Evolutionary conservation across 1,140 invertebrate genomes (phyloP), one percentile per base, ranked within the genome.

Genomic region (Lepidurus packardi): DNA sequence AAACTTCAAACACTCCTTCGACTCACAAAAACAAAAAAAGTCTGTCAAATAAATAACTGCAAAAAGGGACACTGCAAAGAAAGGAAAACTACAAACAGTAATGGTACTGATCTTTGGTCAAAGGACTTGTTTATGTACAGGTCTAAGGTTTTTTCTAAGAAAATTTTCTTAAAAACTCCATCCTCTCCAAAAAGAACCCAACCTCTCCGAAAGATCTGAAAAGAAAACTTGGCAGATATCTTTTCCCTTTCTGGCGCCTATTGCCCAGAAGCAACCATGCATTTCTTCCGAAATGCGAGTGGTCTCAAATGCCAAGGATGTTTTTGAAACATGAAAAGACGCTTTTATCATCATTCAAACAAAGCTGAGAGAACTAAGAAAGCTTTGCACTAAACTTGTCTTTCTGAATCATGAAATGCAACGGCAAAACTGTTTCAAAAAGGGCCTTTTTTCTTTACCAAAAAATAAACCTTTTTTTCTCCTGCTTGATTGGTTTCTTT

Each of bases 61-160:
- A 13, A 65, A 65, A 65, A 21, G 4, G 53, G 21, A 65, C 53
- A 34, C 34, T 34, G 3, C 16, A 65, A 65, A 65, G 7, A 16
- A 16, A 7, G 53, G 3, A 65, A 21, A 65, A 65, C 16, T 65
- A 21, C 53, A 34, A 65, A 65, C 53, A 7, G 53, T 65, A 34
- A 21, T 65, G 53, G 53, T 65, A 65, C 53, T 65, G 53, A 65
- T 65, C 53, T 65, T 65, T 65, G 53, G 53, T 65, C 53, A 65
- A 65, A 21, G 53, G 53, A 65, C 53, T 65, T 65, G 9, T 65
- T 65, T 65, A 65, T 65, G 53, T 65, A 65, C 53, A 65, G 16
- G 16, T 13, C 53, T 21, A 65, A 16, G 53, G 53, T 65, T 65
- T 65, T 16, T 1, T 65, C 34, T 3, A 0, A 65, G 21, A 65